Percentiles rank a stretch among this genome's conserved stretches.
These are phyloP conservation scores for Pachyseris speciosa DNA, from an alignment of 64 coral and sea anemone species.

Conservation along the genomic window DNA sequence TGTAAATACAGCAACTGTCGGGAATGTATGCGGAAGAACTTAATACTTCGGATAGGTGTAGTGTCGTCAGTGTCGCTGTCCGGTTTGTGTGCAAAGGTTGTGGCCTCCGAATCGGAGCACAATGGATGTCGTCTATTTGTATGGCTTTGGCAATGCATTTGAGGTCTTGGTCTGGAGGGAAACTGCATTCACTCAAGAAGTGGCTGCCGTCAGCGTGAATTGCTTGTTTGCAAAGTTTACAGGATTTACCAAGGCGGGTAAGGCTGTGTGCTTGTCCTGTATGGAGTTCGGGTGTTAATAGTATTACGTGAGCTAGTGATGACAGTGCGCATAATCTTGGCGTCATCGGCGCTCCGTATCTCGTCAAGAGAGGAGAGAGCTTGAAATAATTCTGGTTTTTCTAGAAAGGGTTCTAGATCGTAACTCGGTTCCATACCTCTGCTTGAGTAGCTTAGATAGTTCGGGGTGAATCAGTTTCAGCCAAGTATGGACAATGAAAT, in stretches of 20 bases:
- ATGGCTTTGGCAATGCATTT: slow-evolving; percentile 47
- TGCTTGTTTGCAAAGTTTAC: slow-evolving; percentile 32
- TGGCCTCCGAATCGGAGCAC: background rate
- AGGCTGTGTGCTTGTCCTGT: background rate
- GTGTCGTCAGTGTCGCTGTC: background rate
- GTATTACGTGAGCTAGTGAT: background rate
- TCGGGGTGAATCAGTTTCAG: no score
- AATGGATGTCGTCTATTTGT: slow-evolving; percentile 36
- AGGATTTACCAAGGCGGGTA: background rate
- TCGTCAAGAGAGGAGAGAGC: no score
- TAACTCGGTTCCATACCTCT: no score
- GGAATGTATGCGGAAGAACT: background rate
- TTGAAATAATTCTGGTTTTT: no score
- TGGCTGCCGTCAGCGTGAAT: background rate
- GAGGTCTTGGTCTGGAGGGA: slow-evolving; percentile 46
- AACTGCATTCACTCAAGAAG: slow-evolving; percentile 29
- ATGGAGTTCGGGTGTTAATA: background rate
- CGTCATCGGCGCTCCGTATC: no score
- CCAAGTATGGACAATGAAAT: no score
- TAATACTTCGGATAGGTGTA: background rate
- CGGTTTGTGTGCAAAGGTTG: background rate
- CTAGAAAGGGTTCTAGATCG: no score
- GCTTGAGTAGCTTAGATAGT: no score
- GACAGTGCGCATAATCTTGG: no score
- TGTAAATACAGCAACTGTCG: slow-evolving; percentile 8